These are phyloP conservation scores for Orchesellides sinensis DNA, from an alignment of 2,888 invertebrate genomes.

Conservation along the genomic window DNA sequence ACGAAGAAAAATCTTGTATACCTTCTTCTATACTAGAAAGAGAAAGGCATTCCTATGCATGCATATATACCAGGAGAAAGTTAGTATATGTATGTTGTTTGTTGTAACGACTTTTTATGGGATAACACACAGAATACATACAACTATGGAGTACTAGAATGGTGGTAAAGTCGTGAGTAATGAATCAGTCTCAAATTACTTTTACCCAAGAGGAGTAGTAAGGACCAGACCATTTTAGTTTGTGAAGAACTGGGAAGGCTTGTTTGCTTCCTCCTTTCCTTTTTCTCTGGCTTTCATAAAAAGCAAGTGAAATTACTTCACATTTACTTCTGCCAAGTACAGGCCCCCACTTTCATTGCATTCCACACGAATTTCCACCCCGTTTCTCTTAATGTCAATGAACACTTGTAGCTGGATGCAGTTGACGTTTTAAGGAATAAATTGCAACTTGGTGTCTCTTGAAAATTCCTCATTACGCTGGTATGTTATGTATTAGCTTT, in stretches of 20 bases:
- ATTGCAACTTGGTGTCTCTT: background rate
- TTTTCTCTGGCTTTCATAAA: constrained; percentile 45
- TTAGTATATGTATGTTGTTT: too few relatives aligned
- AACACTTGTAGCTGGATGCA: constrained; percentile 61
- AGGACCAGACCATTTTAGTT: background rate
- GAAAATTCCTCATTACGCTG: too few relatives aligned
- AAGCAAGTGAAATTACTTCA: constrained; percentile 60
- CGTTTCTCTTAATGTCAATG: constrained; percentile 48
- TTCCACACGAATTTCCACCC: constrained; percentile 55
- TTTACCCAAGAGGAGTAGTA: constrained; percentile 52
- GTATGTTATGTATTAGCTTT: too few relatives aligned
- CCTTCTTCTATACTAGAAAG: too few relatives aligned
- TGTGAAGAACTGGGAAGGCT: background rate
- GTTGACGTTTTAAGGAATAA: constrained; percentile 22
- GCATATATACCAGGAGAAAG: too few relatives aligned
- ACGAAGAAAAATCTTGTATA: constrained; percentile 35
- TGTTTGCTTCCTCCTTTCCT: constrained; percentile 60
- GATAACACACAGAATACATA: background rate
- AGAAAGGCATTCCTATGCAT: too few relatives aligned
- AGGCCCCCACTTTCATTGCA: constrained; percentile 57
- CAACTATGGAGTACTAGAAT: constrained; percentile 8
- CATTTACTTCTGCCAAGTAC: constrained; percentile 58
- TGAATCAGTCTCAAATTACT: constrained; percentile 62
- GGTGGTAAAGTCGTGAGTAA: constrained; percentile 37
- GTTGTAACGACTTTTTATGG: too few relatives aligned